Evolutionary conservation across 2,888 invertebrate species (phyloP), one percentile per base, ranked within the genome.

Genomic region (Conistra vaccinii): DNA sequence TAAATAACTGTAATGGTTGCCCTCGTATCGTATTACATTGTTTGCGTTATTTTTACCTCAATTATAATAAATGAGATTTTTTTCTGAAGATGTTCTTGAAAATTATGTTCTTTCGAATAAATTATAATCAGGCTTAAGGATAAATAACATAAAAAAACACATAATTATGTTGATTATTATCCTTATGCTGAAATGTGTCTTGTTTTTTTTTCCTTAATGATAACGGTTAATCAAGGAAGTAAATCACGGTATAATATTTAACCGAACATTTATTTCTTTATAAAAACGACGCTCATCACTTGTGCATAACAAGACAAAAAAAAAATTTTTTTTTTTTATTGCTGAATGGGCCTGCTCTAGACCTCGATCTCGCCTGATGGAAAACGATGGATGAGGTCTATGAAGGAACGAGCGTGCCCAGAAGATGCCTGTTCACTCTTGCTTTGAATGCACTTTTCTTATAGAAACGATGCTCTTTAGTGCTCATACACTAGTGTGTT

Each of bases 1-100:
- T 95, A 85, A 67, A 29, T 62, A 29, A 29, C 26, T 17, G 17
- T 29, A 29, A 29, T 57, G 29, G 20, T 29, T 57, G 20, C 29
- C 20, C 29, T 57, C 20, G 29, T 57, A 29, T 57, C 20, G 26
- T 57, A 26, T 7, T 7, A 20, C 9, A 57, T 29, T 12, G 2
- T 10, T 32, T 17, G 3, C 17, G 12, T 60, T 17, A 53, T 35
- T n/a, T 63, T 73, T 63, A 6, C 23, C 63, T 58, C 51, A 48
- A 57, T 42, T 26, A 42, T 4, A n/a, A 26, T 9, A 51, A 26
- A 71, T 2, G 0, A 20, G 3, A 14, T 14, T 3, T 23, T 23
- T 26, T 35, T 42, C 20, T 55, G 10, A 45, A 3, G 35, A 51
- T 51, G 2, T 32, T 58, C 10, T 12, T 32, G 17, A 39, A 17